Evolutionary conservation across 2,888 invertebrate genomes (phyloP).

Genomic region (Drosophila anomalata): DNA sequence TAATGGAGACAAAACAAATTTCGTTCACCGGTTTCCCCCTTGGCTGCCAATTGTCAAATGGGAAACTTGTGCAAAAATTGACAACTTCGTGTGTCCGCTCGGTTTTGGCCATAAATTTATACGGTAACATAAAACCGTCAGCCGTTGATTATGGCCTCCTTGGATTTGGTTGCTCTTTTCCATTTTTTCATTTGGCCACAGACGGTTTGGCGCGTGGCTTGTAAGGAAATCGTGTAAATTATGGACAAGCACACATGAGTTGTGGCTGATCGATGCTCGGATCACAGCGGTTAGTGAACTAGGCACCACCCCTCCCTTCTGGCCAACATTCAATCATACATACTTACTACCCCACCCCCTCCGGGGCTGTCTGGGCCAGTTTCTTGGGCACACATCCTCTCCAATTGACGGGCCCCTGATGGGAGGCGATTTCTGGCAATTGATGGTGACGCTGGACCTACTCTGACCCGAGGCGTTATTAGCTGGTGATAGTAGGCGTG

Average conservation of each 20-base stretch:
- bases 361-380: constrained; percentile 38
- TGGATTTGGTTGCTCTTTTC: constrained; percentile 26
- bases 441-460: constrained; percentile 24
- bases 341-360: background rate
- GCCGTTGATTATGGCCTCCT: constrained; percentile 49
- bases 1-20: constrained; percentile 21
- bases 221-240: constrained; percentile 71
- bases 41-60: constrained; percentile 11
- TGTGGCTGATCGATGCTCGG: constrained; percentile 26
- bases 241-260: constrained; percentile 28
- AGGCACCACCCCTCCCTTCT: constrained; percentile 5
- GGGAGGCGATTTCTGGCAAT: constrained; percentile 18
- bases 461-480: constrained; percentile 15
- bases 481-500: constrained; percentile 28
- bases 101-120: constrained; percentile 58
- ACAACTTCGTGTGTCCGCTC: constrained; percentile 48
- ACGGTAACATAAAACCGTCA: constrained; percentile 47
- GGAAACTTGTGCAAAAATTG: constrained; percentile 52
- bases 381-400: constrained; percentile 40
- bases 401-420: constrained; percentile 27
- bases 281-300: constrained; percentile 47
- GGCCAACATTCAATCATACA: background rate
- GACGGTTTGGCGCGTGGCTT: constrained; percentile 56
- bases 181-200: constrained; percentile 11
- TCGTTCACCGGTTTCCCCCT: constrained; percentile 11